Conservation (phyloP, 2,113 vertebrate genomes). For the Megaceryle maxima region DNA sequence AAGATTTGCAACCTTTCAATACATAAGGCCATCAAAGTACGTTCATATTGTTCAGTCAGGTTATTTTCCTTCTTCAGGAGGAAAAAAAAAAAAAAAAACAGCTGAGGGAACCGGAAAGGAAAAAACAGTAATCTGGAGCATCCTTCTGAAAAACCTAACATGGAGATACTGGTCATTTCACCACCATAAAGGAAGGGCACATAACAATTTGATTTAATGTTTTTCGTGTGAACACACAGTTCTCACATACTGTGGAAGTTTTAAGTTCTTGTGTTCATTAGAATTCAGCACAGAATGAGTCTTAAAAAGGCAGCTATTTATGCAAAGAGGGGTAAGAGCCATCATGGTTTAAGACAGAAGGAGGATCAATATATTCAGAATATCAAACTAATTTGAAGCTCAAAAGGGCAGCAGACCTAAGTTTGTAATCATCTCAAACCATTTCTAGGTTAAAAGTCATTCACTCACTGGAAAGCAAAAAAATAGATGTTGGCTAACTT, state of each 20-base stretch:
- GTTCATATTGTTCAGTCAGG: background rate
- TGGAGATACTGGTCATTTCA: background rate
- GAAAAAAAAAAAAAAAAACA: background rate
- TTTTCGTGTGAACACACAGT: background rate
- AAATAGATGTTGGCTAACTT: background rate
- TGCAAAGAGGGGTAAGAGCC: background rate
- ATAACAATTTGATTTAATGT: background rate
- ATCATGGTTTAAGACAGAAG: background rate
- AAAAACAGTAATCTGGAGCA: background rate
- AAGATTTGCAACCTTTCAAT: background rate
- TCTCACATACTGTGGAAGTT: background rate
- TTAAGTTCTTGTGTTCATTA: background rate
- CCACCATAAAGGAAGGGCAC: background rate
- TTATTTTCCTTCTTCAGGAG: background rate
- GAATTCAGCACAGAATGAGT: background rate
- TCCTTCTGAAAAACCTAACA: conserved; percentile 30
- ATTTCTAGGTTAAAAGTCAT: background rate
- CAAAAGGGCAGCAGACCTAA: background rate
- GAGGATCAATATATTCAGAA: background rate
- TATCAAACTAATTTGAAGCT: background rate
- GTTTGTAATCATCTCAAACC: background rate
- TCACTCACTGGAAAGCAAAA: background rate
- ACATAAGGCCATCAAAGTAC: background rate
- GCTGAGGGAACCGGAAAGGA: background rate
- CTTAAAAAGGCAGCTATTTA: background rate